phyloP scores from a whole-genome alignment of 2,797 vertebrate genomes.

The Enteromius argenteus region DNA sequence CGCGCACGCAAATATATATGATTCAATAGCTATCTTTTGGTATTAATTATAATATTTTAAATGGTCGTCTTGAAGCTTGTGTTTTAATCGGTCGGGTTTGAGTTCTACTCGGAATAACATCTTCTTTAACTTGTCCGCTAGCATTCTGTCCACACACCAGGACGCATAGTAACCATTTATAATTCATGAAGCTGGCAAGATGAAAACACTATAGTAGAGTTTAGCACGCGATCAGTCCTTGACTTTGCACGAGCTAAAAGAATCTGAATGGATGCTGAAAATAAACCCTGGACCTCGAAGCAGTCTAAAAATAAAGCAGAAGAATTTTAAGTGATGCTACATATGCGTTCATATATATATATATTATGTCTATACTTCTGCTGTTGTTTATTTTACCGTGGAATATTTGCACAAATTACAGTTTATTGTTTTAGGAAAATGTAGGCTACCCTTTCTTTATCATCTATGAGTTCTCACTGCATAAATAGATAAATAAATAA shows the following conservation, averaged over 20 bases:
- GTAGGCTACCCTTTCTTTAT: not conserved
- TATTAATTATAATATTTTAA: not conserved
- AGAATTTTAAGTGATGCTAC: not conserved
- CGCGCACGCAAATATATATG: not conserved
- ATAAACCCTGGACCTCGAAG: not conserved
- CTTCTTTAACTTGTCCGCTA: not conserved
- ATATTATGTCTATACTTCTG: not conserved
- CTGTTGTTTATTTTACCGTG: not conserved
- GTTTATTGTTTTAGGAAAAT: not conserved
- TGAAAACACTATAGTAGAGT: conserved; percentile 16
- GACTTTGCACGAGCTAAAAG: conserved; percentile 5
- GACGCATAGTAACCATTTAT: not conserved
- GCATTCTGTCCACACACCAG: conserved; percentile 1
- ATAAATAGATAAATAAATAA: not conserved
- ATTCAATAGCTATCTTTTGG: not conserved
- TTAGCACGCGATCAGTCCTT: conserved; percentile 30
- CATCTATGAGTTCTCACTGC: not conserved
- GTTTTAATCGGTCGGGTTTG: not conserved
- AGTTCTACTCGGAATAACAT: not conserved
- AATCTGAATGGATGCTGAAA: conserved; percentile 10
- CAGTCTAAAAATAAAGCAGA: not conserved
- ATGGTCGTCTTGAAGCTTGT: not conserved
- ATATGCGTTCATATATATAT: not conserved
- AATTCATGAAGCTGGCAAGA: conserved; percentile 14
- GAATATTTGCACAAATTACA: not conserved